A percentile compares a stretch with the other conserved stretches of the same genome.
These are phyloP conservation scores for Drosophila barbarae DNA, from an alignment of 2,888 invertebrate genomes.

Conservation along the genomic window DNA sequence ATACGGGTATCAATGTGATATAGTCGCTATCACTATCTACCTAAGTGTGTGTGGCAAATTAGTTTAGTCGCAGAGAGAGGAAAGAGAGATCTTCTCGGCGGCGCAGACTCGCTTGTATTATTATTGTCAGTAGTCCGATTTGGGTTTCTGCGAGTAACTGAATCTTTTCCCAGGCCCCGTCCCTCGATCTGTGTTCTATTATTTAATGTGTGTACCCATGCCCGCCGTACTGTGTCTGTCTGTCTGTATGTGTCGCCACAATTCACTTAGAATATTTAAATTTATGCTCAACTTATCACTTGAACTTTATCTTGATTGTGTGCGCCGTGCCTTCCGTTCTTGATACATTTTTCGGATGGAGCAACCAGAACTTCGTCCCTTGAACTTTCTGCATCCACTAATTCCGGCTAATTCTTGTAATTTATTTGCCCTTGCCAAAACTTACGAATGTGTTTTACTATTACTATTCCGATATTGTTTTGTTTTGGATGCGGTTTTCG, in stretches of 20 bases:
- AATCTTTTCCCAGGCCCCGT: constrained; percentile 31
- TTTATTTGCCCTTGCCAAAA: constrained; percentile 39
- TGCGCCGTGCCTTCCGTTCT: constrained; percentile 18
- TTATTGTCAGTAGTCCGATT: constrained; percentile 31
- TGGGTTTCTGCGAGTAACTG: constrained; percentile 21
- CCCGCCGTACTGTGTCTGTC: constrained; percentile 5
- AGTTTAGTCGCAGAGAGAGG: constrained; percentile 21
- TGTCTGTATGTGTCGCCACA: constrained; percentile 47
- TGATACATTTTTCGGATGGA: constrained; percentile 23
- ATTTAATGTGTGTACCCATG: constrained; percentile 33
- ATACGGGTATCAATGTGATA: constrained; percentile 21
- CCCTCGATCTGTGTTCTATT: constrained; percentile 41
- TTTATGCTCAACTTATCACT: constrained; percentile 72
- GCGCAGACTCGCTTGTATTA: constrained; percentile 5
- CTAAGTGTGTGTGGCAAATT: constrained; percentile 19
- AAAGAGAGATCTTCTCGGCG: not conserved
- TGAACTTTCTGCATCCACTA: constrained; percentile 1
- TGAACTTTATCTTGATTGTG: constrained; percentile 72
- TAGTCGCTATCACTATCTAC: constrained; percentile 14
- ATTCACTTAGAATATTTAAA: constrained; percentile 73
- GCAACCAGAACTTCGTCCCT: constrained; percentile 13
- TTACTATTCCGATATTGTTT: constrained; percentile 26
- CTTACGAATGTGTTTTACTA: constrained; percentile 20
- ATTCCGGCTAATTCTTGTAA: constrained; percentile 18
- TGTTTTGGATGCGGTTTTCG: constrained; percentile 13